Evolutionary conservation across 2,888 invertebrate species (phyloP).

Genomic region (Holacanthella duospinosa): DNA sequence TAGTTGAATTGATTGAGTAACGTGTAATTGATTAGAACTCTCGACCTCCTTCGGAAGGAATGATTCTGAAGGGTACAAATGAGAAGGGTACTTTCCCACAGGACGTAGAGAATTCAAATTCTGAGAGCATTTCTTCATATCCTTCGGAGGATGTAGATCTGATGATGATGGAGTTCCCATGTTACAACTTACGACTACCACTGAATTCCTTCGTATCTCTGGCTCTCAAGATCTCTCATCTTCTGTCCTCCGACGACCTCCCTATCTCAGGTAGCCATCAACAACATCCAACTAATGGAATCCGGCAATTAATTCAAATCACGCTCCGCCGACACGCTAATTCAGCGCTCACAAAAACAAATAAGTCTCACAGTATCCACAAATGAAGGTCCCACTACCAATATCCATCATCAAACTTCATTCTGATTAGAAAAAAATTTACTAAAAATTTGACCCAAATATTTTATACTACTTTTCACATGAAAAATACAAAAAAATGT

Average conservation of each 20-base stretch:
- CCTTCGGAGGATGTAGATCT: not conserved
- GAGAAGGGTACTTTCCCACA: slow-evolving; percentile 2
- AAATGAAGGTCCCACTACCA: too few relatives aligned
- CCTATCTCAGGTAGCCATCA: slow-evolving; percentile 3
- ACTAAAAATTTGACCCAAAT: too few relatives aligned
- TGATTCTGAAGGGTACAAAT: not conserved
- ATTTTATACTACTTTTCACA: too few relatives aligned
- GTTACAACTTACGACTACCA: not conserved
- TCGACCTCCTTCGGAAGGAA: not conserved
- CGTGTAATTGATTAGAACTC: slow-evolving; percentile 1
- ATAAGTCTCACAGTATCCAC: too few relatives aligned
- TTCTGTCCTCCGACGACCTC: not conserved
- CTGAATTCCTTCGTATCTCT: too few relatives aligned
- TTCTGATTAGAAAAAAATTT: too few relatives aligned
- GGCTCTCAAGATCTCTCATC: not conserved
- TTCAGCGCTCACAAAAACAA: not conserved
- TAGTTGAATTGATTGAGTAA: not conserved
- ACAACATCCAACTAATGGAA: not conserved
- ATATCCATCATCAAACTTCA: too few relatives aligned
- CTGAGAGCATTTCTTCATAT: slow-evolving; percentile 6
- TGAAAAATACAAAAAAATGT: too few relatives aligned
- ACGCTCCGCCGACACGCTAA: not conserved
- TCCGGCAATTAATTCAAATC: not conserved
- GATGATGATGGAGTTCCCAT: slow-evolving; percentile 2
- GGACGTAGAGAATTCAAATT: slow-evolving; percentile 6